Conservation (phyloP, 2,888 invertebrate genomes). For the Rotaria sp. region DNA sequence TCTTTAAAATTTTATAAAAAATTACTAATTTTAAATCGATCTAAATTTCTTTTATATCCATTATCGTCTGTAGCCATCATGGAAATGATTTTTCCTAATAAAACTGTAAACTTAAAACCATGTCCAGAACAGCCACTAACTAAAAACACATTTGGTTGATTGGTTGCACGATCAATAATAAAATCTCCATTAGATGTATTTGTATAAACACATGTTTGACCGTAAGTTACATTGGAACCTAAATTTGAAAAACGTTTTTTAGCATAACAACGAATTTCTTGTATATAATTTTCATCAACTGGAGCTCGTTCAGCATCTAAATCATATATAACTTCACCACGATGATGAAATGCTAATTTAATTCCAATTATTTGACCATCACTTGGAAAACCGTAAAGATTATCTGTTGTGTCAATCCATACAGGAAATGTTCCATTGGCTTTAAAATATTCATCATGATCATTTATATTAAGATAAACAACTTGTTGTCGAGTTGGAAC, state of each 20-base stretch:
- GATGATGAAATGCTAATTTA: not conserved
- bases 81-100: not conserved
- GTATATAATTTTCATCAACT: not conserved
- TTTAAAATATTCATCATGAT: not conserved
- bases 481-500: not conserved
- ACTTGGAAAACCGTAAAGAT: not conserved
- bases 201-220: constrained; percentile 16
- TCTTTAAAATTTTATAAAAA: not conserved
- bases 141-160: not conserved
- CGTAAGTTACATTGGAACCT: not conserved
- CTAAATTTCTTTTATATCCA: not conserved
- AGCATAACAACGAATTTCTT: not conserved
- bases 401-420: not conserved
- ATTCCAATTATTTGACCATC: constrained; percentile 13
- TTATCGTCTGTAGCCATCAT: not conserved
- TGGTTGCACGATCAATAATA: constrained; percentile 9
- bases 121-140: constrained; percentile 19
- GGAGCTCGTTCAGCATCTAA: not conserved
- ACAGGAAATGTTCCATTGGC: not conserved
- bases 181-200: not conserved
- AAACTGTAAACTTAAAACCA: constrained; percentile 17
- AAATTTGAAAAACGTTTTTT: not conserved
- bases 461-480: constrained; percentile 9
- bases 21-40: not conserved
- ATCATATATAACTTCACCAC: not conserved